phyloP scores from a whole-genome alignment of 53 echinoderm and acorn worm species.

The Pentamera pediparva region DNA sequence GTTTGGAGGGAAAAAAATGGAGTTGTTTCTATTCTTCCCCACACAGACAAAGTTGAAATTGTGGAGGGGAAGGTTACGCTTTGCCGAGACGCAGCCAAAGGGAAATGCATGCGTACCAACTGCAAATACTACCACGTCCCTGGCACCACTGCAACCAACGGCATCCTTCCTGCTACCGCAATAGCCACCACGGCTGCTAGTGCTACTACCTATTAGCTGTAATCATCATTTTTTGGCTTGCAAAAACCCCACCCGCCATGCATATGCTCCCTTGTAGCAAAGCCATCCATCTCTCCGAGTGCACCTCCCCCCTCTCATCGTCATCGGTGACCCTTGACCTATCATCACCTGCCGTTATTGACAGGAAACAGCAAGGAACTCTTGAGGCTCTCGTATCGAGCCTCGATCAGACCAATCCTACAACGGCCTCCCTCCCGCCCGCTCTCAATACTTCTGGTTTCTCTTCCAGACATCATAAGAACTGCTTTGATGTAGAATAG shows the following conservation, averaged over 20 bases:
- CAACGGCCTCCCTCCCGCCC: no score
- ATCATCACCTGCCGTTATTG: no score
- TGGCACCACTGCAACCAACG: conserved; percentile 34
- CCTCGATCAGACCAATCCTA: no score
- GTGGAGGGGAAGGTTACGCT: conserved; percentile 98
- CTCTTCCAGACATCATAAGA: no score
- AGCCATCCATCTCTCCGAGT: no score
- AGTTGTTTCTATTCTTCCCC: conserved; percentile 42
- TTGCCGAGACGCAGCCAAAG: conserved; percentile 98
- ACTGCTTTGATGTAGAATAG: no score
- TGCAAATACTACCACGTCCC: conserved; percentile 99
- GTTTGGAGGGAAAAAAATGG: neutral
- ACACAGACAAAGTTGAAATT: conserved; percentile 96
- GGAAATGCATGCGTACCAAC: conserved; percentile 99
- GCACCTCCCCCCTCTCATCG: no score
- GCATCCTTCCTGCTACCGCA: conserved; percentile 38
- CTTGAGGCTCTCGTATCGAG: no score
- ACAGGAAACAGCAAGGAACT: no score
- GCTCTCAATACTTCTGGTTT: no score
- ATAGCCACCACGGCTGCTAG: conserved; percentile 24
- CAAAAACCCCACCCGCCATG: conserved; percentile 30
- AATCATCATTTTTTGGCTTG: conserved; percentile 41
- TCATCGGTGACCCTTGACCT: no score
- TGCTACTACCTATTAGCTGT: conserved; percentile 16
- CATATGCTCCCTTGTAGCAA: no score